Evolutionary conservation across 2,113 vertebrate species (phyloP).

Genomic region (Podarcis muralis): DNA sequence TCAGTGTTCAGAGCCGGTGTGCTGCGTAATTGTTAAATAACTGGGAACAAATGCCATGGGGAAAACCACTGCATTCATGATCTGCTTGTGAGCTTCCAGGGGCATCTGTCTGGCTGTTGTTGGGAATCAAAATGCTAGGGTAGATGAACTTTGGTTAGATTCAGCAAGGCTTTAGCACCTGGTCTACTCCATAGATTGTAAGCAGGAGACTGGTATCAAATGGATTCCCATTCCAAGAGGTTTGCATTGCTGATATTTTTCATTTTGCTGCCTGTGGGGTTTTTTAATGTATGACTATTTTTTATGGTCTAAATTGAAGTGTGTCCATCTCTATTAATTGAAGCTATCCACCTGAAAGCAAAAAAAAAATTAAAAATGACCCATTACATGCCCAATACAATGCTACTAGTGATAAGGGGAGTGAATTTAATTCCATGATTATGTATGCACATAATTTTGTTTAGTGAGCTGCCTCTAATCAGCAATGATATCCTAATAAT

Average conservation of each 20-base stretch:
- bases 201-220: not conserved
- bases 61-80: not conserved
- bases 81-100: not conserved
- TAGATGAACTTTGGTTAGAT: not conserved
- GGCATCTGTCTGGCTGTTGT: not conserved
- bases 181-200: not conserved
- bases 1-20: not conserved
- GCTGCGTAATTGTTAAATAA: not conserved
- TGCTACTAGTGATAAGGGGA: not conserved
- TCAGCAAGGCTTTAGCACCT: not conserved
- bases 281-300: not conserved
- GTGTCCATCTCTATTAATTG: not conserved
- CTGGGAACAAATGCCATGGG: not conserved
- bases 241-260: constrained; percentile 21
- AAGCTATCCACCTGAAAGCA: not conserved
- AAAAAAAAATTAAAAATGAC: not conserved
- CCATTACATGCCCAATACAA: not conserved
- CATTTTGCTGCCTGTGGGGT: not conserved
- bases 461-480: not conserved
- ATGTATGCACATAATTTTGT: not conserved
- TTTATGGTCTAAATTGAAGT: too few relatives aligned
- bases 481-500: not conserved
- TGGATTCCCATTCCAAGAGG: not conserved
- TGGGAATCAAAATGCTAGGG: not conserved
- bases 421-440: not conserved